These are phyloP conservation scores for Mohoua ochrocephala DNA, from an alignment of 2,113 vertebrate species.

Conservation along the genomic window DNA sequence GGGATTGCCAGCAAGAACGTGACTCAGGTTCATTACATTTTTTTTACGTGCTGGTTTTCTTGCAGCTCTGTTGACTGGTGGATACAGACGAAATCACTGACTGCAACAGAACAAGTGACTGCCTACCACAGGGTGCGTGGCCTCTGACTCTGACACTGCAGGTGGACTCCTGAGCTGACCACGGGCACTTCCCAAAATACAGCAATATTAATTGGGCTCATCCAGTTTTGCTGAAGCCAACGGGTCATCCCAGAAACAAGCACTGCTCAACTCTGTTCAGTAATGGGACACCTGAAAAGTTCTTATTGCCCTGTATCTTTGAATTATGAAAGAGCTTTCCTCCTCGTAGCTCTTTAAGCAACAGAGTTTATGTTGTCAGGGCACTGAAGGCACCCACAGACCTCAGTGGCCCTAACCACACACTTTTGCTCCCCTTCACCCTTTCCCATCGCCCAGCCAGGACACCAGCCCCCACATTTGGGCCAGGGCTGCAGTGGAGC, in stretches of 20 bases:
- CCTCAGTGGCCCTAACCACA: background rate
- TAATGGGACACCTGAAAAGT: background rate
- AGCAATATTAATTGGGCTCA: background rate
- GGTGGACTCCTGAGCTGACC: background rate
- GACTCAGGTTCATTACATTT: background rate
- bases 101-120: background rate
- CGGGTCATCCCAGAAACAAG: background rate
- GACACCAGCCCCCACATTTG: background rate
- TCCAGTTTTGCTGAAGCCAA: background rate
- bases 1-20: background rate
- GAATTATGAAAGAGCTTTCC: background rate
- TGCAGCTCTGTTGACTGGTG: background rate
- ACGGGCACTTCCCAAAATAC: fast-evolving
- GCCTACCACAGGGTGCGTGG: background rate
- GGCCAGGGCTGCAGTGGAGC: background rate
- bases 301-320: background rate
- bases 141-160: background rate
- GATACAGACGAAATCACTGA: background rate
- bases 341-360: background rate
- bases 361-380: background rate
- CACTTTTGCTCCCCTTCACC: background rate
- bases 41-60: background rate
- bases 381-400: background rate
- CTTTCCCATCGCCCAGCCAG: background rate
- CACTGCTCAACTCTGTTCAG: background rate